Evolutionary conservation across 2,888 invertebrate genomes (phyloP).

Genomic region (Coelopa pilipes): DNA sequence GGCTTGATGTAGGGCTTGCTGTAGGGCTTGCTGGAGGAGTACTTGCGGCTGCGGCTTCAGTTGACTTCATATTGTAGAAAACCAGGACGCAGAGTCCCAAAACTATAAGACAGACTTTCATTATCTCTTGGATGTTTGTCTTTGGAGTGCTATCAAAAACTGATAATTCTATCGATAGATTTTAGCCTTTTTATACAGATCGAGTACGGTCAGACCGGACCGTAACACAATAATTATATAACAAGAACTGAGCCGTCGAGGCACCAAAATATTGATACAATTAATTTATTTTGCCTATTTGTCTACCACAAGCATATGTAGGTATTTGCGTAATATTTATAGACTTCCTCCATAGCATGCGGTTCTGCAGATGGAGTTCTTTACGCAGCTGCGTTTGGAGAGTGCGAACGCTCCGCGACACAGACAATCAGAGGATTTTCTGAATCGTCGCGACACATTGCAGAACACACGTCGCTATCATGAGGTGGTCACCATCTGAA

Average conservation of each 20-base stretch:
- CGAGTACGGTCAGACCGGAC: too few species aligned
- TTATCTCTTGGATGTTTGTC: background rate
- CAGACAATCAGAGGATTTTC: background rate
- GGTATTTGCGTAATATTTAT: too few species aligned
- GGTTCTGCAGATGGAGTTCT: too few species aligned
- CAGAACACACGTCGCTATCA: too few species aligned
- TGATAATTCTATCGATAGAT: background rate
- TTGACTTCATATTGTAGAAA: background rate
- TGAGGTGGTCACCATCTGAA: conserved; percentile 17
- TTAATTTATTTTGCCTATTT: too few species aligned
- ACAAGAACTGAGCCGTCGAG: too few species aligned
- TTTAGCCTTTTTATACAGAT: background rate
- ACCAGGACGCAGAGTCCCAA: background rate
- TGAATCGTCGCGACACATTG: background rate
- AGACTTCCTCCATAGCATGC: too few species aligned
- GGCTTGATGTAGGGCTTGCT: background rate
- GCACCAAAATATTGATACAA: too few species aligned
- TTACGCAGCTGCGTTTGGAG: background rate
- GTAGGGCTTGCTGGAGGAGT: too few species aligned
- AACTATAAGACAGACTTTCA: background rate
- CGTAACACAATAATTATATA: too few species aligned
- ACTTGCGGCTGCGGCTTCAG: background rate
- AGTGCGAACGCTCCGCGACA: background rate
- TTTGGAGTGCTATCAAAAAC: background rate
- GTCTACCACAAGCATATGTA: too few species aligned